Evolutionary conservation across 2,888 invertebrate genomes (phyloP).

Genomic region (Philonicus albiceps): DNA sequence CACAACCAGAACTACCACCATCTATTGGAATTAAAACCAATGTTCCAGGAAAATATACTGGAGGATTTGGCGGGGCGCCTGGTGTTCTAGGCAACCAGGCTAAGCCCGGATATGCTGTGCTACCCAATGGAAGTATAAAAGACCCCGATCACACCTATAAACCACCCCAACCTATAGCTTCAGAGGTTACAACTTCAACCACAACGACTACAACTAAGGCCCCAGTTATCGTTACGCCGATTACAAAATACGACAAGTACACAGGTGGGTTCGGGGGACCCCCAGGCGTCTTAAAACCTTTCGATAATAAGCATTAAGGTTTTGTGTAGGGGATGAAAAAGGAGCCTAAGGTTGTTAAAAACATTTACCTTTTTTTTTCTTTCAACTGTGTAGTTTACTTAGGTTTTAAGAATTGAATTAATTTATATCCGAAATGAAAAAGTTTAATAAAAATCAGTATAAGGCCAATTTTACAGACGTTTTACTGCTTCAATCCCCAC

Average conservation of each 20-base stretch:
- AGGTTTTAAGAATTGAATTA: background rate
- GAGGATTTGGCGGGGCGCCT: conserved; percentile 57
- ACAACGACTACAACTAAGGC: background rate
- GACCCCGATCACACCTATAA: conserved; percentile 49
- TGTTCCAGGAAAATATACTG: conserved; percentile 56
- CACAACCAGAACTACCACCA: background rate
- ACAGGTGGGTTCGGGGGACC: conserved; percentile 60
- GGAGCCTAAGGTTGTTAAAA: background rate
- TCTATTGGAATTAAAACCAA: background rate
- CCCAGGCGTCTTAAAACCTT: conserved; percentile 60
- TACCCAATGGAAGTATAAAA: conserved; percentile 50
- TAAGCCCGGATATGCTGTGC: conserved; percentile 51
- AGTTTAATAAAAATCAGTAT: background rate
- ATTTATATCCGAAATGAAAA: background rate
- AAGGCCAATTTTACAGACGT: background rate
- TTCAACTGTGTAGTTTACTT: background rate
- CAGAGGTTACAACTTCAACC: background rate
- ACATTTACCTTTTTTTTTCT: background rate
- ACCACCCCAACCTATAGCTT: background rate
- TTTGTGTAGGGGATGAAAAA: background rate
- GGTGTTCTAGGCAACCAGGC: conserved; percentile 53
- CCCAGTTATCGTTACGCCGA: background rate
- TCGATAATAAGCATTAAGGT: conserved; percentile 54
- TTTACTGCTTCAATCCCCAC: background rate
- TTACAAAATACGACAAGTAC: conserved; percentile 50